Evolutionary conservation across 2,888 invertebrate species (phyloP).

Genomic region (Dynastes maya): DNA sequence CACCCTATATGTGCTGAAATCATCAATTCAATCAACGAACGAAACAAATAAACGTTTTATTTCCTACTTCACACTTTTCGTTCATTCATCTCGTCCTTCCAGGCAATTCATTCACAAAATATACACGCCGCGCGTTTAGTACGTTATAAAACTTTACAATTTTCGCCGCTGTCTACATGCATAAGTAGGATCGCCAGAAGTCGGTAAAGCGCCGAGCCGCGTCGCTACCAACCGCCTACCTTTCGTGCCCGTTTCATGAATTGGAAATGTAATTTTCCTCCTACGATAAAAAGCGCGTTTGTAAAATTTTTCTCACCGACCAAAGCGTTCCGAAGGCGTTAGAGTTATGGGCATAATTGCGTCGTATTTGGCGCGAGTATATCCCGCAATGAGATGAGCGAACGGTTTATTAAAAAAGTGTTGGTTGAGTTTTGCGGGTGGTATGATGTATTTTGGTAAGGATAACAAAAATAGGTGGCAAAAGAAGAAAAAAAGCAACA

Average conservation of each 20-base stretch:
- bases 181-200: conserved; percentile 44
- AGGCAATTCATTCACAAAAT: conserved; percentile 41
- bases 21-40: no score
- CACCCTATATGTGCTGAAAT: no score
- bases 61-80: not conserved
- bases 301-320: conserved; percentile 51
- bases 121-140: conserved; percentile 47
- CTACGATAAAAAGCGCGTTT: conserved; percentile 58
- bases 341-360: conserved; percentile 30
- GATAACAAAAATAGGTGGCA: no score
- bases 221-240: conserved; percentile 47
- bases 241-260: conserved; percentile 65
- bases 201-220: conserved; percentile 50
- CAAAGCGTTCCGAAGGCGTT: not conserved
- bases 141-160: conserved; percentile 57
- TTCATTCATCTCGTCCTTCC: not conserved
- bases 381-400: not conserved
- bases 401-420: not conserved
- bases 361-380: not conserved
- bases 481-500: no score
- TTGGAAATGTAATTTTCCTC: conserved; percentile 69
- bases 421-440: no score
- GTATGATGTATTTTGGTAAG: no score
- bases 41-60: no score
- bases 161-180: conserved; percentile 52